Conservation (phyloP, 2,888 invertebrate species). For the Exocentrus adspersus region DNA sequence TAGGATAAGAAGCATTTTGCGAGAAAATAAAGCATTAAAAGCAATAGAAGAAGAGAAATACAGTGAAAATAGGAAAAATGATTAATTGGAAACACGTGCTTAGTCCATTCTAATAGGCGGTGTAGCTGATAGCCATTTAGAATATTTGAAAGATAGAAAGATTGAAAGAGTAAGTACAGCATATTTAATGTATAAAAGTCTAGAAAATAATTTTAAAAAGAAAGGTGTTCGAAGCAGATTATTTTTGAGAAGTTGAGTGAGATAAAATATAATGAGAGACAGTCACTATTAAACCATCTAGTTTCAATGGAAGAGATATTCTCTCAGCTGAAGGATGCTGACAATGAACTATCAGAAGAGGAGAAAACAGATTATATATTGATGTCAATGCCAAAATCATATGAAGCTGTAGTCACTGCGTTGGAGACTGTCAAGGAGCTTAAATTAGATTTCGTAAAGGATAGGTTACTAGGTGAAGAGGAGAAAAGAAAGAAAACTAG, state of each 20-base stretch:
- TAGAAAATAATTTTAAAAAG: conserved; percentile 14
- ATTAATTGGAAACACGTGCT: background rate
- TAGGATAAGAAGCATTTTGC: conserved; percentile 4
- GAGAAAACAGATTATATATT: conserved; percentile 10
- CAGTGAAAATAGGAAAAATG: background rate
- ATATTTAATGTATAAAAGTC: conserved; percentile 4
- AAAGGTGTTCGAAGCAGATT: background rate
- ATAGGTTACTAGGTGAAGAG: conserved; percentile 17
- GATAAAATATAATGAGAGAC: conserved; percentile 7
- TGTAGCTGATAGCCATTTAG: conserved; percentile 4
- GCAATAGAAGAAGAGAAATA: conserved; percentile 10
- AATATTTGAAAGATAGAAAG: conserved; percentile 3
- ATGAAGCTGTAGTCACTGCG: conserved; percentile 4
- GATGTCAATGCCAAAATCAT: conserved; percentile 13
- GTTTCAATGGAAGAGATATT: background rate
- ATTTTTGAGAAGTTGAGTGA: conserved; percentile 2
- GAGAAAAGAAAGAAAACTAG: background rate
- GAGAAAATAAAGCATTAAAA: conserved; percentile 4
- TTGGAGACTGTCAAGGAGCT: conserved; percentile 2
- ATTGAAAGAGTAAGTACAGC: too few species aligned
- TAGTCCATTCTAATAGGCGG: conserved; percentile 9
- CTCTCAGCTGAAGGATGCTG: conserved; percentile 7
- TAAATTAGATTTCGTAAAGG: conserved; percentile 10
- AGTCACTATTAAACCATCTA: background rate
- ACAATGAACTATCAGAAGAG: conserved; percentile 6